Evolutionary conservation across 53 echinoderm and acorn worm species (phyloP).

Genomic region (Holothuria leucospilota): DNA sequence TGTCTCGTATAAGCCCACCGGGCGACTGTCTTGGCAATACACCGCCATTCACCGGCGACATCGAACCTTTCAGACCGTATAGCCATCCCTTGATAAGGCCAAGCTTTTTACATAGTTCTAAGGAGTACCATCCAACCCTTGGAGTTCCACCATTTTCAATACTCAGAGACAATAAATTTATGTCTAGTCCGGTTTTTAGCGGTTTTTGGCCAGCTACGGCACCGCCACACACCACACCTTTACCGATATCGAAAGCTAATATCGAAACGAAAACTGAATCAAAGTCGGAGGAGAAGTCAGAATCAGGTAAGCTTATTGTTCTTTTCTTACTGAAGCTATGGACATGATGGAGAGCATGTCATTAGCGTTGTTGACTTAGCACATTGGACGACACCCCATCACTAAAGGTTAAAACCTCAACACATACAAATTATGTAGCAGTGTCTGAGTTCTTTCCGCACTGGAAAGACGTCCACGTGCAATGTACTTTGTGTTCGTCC

Average conservation of each 20-base stretch:
- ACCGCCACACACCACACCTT: background rate
- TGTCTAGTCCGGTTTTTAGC: conserved; percentile 14
- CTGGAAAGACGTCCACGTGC: too few relatives aligned
- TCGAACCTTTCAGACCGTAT: conserved; percentile 27
- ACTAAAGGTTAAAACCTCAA: too few relatives aligned
- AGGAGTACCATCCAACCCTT: conserved; percentile 7
- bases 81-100: conserved; percentile 34
- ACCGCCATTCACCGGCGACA: conserved; percentile 13
- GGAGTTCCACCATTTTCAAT: conserved; percentile 7
- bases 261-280: background rate
- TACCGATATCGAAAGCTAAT: background rate
- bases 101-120: conserved; percentile 15
- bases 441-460: too few relatives aligned
- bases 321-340: too few relatives aligned
- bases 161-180: conserved; percentile 16
- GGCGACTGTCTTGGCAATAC: background rate
- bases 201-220: conserved; percentile 22
- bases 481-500: too few relatives aligned
- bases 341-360: too few relatives aligned
- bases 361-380: too few relatives aligned
- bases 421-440: too few relatives aligned
- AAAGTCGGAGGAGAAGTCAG: conserved; percentile 14
- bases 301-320: too few relatives aligned
- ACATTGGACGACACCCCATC: too few relatives aligned
- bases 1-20: conserved; percentile 25